These are phyloP conservation scores for Globodera ellingtonae DNA, from an alignment of 1,140 invertebrate species.

Conservation along the genomic window DNA sequence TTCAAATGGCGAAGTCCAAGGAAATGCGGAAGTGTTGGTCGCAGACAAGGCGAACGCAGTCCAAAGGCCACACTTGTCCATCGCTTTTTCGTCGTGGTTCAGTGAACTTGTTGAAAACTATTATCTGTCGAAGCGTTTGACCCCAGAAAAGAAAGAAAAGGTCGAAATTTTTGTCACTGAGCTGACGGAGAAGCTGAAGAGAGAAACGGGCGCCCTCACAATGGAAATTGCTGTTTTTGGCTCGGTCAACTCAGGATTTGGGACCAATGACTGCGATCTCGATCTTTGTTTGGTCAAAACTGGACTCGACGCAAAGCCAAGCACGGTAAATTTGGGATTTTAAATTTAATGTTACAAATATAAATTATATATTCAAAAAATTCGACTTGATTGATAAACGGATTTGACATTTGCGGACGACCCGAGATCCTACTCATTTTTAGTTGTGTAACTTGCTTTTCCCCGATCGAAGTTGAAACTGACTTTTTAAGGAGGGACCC, in stretches of 20 bases:
- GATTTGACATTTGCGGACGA: no score
- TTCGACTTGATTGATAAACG: no score
- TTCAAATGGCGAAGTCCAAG: not conserved
- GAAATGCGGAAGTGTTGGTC: not conserved
- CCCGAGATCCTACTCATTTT: no score
- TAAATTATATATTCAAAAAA: not conserved
- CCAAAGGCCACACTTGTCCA: no score
- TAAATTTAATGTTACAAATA: not conserved
- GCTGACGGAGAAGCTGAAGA: not conserved
- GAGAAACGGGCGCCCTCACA: not conserved
- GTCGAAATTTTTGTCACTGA: not conserved
- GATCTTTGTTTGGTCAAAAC: constrained; percentile 23
- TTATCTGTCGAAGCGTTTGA: not conserved
- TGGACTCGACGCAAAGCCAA: not conserved
- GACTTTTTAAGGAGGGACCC: no score
- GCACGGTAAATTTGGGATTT: not conserved
- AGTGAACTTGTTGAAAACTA: not conserved
- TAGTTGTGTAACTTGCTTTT: no score
- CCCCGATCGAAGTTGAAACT: no score
- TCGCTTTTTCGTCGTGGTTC: not conserved
- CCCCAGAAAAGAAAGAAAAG: not conserved
- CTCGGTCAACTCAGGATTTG: constrained; percentile 23
- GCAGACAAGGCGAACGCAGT: not conserved
- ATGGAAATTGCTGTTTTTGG: constrained; percentile 20
- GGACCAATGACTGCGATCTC: constrained; percentile 22